Percentiles rank a stretch among this genome's conserved stretches.
These are phyloP conservation scores for Tokudaia muenninki DNA, from an alignment of 2,797 vertebrate genomes.

Conservation along the genomic window DNA sequence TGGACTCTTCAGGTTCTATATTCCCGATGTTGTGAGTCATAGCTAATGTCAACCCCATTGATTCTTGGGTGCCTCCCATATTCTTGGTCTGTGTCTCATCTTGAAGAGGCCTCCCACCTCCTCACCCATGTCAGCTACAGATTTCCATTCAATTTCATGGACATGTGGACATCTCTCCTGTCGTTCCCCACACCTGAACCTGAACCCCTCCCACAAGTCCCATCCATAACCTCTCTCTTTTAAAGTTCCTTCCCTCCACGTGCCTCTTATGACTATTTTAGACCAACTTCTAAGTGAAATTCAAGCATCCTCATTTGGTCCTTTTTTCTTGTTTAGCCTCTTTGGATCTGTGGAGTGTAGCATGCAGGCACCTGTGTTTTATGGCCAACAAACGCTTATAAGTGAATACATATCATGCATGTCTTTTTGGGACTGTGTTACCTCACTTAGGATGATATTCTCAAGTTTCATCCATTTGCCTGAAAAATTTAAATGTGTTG, in stretches of 20 bases:
- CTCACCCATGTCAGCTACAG: not conserved
- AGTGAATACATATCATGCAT: too few species aligned
- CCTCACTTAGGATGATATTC: not conserved
- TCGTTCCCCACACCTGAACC: not conserved
- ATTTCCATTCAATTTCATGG: not conserved
- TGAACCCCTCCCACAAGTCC: not conserved
- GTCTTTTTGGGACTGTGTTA: too few species aligned
- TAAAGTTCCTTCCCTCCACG: not conserved
- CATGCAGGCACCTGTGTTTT: too few species aligned
- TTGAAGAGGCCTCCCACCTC: not conserved
- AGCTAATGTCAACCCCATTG: not conserved
- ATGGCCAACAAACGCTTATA: too few species aligned
- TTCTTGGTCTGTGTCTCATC: not conserved
- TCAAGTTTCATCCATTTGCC: not conserved
- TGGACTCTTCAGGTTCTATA: not conserved
- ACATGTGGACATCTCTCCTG: not conserved
- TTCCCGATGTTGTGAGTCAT: not conserved
- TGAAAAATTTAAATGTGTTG: not conserved
- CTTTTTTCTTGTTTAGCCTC: too few species aligned
- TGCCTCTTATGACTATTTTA: too few species aligned
- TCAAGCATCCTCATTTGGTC: too few species aligned
- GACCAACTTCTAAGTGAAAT: too few species aligned
- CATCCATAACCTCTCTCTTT: not conserved
- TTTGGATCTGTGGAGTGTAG: too few species aligned
- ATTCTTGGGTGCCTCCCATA: not conserved